Evolutionary conservation across 2,113 vertebrate species (phyloP), one percentile per base, ranked within the genome.

Genomic region (Rallus limicola): DNA sequence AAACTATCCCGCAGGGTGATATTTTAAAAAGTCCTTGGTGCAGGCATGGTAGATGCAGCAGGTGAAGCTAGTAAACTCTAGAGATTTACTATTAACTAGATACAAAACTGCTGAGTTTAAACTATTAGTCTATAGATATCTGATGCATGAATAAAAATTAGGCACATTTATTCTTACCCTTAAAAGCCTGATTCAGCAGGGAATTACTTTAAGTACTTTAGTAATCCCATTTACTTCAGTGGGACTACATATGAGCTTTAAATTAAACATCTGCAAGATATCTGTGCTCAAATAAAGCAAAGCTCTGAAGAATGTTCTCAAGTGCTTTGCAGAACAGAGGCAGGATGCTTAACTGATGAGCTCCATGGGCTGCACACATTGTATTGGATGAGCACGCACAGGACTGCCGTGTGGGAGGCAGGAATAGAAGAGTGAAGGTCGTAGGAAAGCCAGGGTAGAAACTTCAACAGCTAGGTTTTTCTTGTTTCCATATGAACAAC

Each of bases 161-260:
- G 86, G 86, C 88, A 87, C 70, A 76, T 89, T 96, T 95, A 95
- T 92, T 87, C 92, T 89, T 95, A 50, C 74, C 34, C 67, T 85
- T 87, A 95, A 95, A 95, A 88, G 86, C 92, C 81, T 85, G 91
- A 93, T 96, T 94, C 88, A 95, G 92, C 80, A 46, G 96, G 92
- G 96, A 96, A 96, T 97, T 96, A 96, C 83, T 94, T 94, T 92
- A 96, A 96, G 92, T 78, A 94, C 58, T 95, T 96, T 14, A 78
- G 88, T 96, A 97, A 96, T 97, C 96, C 90, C 92, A 92, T 95
- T 95, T 96, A 93, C 84, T 95, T 96, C 67, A 91, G 67, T 93
- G 94, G 71, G 87, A 88, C 95, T 95, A 93, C 88, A 88, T 72
- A 96, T 50, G 93, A 92, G 90, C 92, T 94, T 95, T 95, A 93